Evolutionary conservation across 1,140 invertebrate species (phyloP).

Genomic region (Manduca sexta): DNA sequence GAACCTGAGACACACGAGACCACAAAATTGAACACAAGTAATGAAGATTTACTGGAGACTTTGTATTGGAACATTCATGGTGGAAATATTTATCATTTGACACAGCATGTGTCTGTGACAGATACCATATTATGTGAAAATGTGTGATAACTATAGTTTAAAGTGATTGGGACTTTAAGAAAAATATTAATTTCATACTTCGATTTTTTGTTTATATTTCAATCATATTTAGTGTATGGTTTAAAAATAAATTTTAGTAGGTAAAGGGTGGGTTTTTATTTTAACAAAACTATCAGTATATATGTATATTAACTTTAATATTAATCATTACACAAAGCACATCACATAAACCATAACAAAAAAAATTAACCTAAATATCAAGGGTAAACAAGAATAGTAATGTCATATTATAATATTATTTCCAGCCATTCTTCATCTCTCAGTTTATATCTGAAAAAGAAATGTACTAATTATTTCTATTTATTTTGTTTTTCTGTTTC

Average conservation of each 20-base stretch:
- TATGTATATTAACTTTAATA: slow-evolving; percentile 45
- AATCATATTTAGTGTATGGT: slow-evolving; percentile 29
- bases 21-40: slow-evolving; percentile 36
- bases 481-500: slow-evolving; percentile 66
- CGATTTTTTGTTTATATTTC: slow-evolving; percentile 19
- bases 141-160: slow-evolving; percentile 35
- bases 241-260: slow-evolving; percentile 49
- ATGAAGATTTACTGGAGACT: slow-evolving; percentile 62
- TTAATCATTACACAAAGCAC: slow-evolving; percentile 55
- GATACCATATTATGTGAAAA: slow-evolving; percentile 15
- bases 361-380: slow-evolving; percentile 18
- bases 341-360: slow-evolving; percentile 31
- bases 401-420: slow-evolving; percentile 19
- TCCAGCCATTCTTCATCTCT: slow-evolving; percentile 25
- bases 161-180: slow-evolving; percentile 40
- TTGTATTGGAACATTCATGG: slow-evolving; percentile 72
- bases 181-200: slow-evolving; percentile 20
- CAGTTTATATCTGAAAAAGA: slow-evolving; percentile 57
- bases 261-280: slow-evolving; percentile 57
- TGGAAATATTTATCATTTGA: slow-evolving; percentile 66
- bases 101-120: slow-evolving; percentile 46
- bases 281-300: slow-evolving; percentile 35
- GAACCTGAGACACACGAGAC: slow-evolving; percentile 65
- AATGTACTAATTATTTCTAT: slow-evolving; percentile 46
- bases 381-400: slow-evolving; percentile 26